Conservation (phyloP, 2,113 vertebrate species). For the Buteo buteo region DNA sequence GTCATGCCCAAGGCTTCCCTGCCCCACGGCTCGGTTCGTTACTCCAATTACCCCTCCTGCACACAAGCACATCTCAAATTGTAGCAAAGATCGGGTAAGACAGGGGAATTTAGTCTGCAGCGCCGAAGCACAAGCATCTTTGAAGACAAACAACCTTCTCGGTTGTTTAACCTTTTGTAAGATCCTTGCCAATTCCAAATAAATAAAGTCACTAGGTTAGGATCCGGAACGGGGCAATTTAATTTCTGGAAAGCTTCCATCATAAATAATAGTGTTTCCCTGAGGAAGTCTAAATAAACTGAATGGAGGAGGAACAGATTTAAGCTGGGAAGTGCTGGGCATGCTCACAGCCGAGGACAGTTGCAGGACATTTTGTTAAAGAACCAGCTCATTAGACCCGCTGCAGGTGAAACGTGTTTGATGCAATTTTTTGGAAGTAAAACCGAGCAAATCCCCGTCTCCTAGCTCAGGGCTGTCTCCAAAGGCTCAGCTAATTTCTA, state of each 20-base stretch:
- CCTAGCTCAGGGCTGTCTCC: not conserved
- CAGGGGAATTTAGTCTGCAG: rapidly evolving
- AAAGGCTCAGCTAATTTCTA: not conserved
- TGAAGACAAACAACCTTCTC: not conserved
- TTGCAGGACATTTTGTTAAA: not conserved
- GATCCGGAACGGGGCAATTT: not conserved
- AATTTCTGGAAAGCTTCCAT: not conserved
- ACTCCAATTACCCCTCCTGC: rapidly evolving
- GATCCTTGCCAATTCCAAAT: not conserved
- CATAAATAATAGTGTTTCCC: not conserved
- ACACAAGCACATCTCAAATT: not conserved
- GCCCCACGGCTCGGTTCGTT: rapidly evolving
- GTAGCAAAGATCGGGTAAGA: not conserved
- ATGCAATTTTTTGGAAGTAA: not conserved
- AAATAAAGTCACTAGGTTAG: not conserved
- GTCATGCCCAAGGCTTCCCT: not conserved
- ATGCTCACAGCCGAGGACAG: not conserved
- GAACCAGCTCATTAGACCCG: not conserved
- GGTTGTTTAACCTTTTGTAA: not conserved
- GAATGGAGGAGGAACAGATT: not conserved
- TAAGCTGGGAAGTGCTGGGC: not conserved
- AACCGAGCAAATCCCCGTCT: not conserved
- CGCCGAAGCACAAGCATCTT: rapidly evolving
- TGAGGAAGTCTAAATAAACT: not conserved
- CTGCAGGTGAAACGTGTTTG: not conserved